These are phyloP conservation scores for Lepus oiostolus DNA, from an alignment of 2,797 vertebrate species.

Conservation along the genomic window DNA sequence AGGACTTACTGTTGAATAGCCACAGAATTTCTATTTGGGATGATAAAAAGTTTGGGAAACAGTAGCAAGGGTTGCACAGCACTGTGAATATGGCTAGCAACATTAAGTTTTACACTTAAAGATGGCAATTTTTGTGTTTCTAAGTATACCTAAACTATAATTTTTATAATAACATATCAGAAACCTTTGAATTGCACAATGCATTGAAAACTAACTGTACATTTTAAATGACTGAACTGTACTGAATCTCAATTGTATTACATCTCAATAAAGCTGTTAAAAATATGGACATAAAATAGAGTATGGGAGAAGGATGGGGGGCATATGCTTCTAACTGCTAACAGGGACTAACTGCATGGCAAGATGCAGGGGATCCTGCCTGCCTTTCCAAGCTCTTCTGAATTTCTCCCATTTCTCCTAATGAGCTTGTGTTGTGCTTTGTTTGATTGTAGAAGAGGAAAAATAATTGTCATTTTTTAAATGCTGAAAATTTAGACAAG, in stretches of 20 bases:
- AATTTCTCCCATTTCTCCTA: background rate
- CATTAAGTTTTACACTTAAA: slow-evolving; percentile 7
- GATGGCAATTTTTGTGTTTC: slow-evolving; percentile 3
- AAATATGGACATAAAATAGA: slow-evolving; percentile 38
- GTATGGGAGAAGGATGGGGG: background rate
- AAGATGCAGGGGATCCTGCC: background rate
- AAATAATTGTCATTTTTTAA: slow-evolving; percentile 27
- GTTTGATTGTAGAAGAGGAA: background rate
- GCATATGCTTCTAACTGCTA: background rate
- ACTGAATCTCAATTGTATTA: background rate
- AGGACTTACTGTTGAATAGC: background rate
- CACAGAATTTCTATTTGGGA: background rate
- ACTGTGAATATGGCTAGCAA: background rate
- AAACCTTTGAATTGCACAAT: background rate
- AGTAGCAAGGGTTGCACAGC: background rate
- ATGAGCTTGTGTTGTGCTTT: background rate
- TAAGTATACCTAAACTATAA: background rate
- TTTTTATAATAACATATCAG: background rate
- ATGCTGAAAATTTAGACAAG: background rate
- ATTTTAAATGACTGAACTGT: background rate
- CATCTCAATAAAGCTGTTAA: slow-evolving; percentile 20
- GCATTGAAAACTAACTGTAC: too few relatives aligned
- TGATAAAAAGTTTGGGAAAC: slow-evolving; percentile 24
- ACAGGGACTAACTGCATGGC: background rate
- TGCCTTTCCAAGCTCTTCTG: slow-evolving; percentile 10